A percentile compares a stretch with the other conserved stretches of the same genome.
Evolutionary conservation across 2,888 invertebrate genomes (phyloP).

Genomic region (Micoletzkya japonica): DNA sequence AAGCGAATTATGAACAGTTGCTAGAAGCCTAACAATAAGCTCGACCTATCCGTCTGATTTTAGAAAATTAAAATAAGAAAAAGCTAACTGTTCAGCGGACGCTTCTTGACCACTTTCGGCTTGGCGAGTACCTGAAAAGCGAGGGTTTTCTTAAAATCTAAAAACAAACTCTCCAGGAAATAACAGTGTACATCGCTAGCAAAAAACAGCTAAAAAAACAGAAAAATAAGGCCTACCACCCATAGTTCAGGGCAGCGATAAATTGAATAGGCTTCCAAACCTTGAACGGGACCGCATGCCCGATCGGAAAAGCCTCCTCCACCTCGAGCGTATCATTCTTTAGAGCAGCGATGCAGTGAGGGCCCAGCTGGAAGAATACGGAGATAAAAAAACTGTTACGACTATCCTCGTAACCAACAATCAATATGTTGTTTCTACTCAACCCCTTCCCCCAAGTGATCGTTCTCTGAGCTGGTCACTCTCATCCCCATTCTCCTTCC

Average conservation of each 20-base stretch:
- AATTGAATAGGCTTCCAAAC: too few relatives aligned
- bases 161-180: neutral
- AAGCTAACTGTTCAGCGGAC: slow-evolving; percentile 26
- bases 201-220: too few relatives aligned
- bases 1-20: too few relatives aligned
- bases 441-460: too few relatives aligned
- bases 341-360: slow-evolving; percentile 4
- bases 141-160: neutral
- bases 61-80: neutral
- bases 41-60: neutral
- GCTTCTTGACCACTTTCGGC: slow-evolving; percentile 27
- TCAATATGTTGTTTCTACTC: too few relatives aligned
- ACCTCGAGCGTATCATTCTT: slow-evolving; percentile 34
- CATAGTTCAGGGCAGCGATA: too few relatives aligned
- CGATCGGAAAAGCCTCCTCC: slow-evolving; percentile 53
- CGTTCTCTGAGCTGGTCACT: too few relatives aligned
- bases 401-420: too few relatives aligned
- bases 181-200: too few relatives aligned
- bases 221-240: slow-evolving; percentile 8
- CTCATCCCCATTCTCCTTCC: too few relatives aligned
- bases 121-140: slow-evolving; percentile 11
- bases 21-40: too few relatives aligned
- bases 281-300: slow-evolving; percentile 55
- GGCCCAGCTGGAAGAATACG: slow-evolving; percentile 2
- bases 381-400: too few relatives aligned